Conservation (phyloP, 1,140 invertebrate species). For the Trichonephila clavipes region DNA sequence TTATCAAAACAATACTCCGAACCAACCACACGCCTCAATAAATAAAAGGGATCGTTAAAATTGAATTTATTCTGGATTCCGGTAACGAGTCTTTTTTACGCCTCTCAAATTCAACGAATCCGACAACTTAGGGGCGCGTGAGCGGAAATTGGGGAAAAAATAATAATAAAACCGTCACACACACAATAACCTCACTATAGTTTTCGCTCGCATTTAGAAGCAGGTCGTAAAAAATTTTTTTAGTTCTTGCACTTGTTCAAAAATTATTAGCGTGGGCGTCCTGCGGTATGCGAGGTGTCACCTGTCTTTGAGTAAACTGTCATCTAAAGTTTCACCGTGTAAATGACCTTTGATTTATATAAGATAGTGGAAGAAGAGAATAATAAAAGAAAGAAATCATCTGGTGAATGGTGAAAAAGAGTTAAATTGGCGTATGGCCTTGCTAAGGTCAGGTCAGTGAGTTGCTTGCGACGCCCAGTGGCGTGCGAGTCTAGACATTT, state of each 20-base stretch:
- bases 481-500: constrained; percentile 38
- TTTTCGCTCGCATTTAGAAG: neutral
- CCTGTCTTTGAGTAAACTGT: constrained; percentile 7
- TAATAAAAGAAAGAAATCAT: neutral
- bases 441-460: constrained; percentile 31
- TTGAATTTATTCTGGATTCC: constrained; percentile 9
- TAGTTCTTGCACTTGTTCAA: neutral
- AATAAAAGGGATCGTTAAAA: constrained; percentile 2
- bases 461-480: constrained; percentile 6
- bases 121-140: neutral
- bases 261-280: constrained; percentile 9
- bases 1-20: neutral
- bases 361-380: neutral
- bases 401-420: neutral
- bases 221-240: no score
- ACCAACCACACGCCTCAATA: neutral
- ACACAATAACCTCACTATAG: neutral
- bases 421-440: neutral
- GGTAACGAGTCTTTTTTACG: neutral
- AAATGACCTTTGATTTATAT: constrained; percentile 48
- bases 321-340: constrained; percentile 23
- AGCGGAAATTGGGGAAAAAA: neutral
- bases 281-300: constrained; percentile 47
- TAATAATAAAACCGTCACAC: neutral
- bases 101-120: neutral